A percentile compares a stretch with the other conserved stretches of the same genome.
These are phyloP conservation scores for Eptatretus atami DNA, from an alignment of 2,797 vertebrate genomes.

Conservation along the genomic window DNA sequence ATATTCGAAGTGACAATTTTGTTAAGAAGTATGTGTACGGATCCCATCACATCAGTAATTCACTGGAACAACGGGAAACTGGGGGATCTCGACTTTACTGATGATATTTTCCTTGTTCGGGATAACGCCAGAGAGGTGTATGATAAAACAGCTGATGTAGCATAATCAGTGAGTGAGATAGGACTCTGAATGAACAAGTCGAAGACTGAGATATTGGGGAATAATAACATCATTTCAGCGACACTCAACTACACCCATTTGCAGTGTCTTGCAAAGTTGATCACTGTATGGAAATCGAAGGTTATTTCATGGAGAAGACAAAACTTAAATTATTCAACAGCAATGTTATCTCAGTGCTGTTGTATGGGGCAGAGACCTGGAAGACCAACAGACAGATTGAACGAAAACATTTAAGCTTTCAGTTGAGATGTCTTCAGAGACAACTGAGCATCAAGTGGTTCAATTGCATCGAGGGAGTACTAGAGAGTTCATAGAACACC, in stretches of 20 bases:
- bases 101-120: too few species aligned
- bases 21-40: not conserved
- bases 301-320: too few species aligned
- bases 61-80: not conserved
- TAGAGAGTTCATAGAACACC: too few species aligned
- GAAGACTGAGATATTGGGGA: constrained; percentile 4
- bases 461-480: too few species aligned
- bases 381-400: too few species aligned
- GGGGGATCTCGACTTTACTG: not conserved
- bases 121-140: not conserved
- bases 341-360: too few species aligned
- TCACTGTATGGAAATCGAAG: too few species aligned
- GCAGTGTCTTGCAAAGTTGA: too few species aligned
- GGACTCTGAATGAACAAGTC: not conserved
- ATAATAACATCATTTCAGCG: not conserved
- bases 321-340: too few species aligned
- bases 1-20: not conserved
- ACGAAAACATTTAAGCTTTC: not conserved
- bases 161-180: not conserved
- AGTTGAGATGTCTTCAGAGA: not conserved
- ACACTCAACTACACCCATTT: not conserved
- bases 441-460: not conserved
- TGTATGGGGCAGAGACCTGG: too few species aligned
- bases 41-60: rapidly evolving
- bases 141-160: not conserved